Evolutionary conservation across 1,140 invertebrate species (phyloP), one percentile per base, ranked within the genome.

Genomic region (Penaeus indicus): DNA sequence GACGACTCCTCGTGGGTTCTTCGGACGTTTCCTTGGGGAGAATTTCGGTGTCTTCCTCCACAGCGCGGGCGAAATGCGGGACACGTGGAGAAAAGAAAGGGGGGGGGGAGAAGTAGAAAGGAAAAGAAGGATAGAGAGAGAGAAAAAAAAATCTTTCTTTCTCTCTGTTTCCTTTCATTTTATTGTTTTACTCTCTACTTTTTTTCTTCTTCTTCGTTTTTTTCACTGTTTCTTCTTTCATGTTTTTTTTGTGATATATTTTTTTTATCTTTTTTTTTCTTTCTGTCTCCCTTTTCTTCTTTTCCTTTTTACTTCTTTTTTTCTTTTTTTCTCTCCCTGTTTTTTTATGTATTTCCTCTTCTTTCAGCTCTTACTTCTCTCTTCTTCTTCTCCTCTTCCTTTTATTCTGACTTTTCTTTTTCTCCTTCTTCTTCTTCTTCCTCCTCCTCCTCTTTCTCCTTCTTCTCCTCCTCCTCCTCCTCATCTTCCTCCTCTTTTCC

Each of bases 291-390:
- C 63, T 64, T n/a, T 64, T 64, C 63, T 64, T 64, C 63, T 64
- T 64, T 64, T 64, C n/a, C 63, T 64, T 64, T 64, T 64, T n/a
- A 18, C n/a, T n/a, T 64, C n/a, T n/a, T 64, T 64, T 64, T 64
- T 64, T n/a, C n/a, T 64, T n/a, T 64, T 64, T n/a, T 64, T 64
- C 16, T 16, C n/a, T 64, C n/a, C n/a, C 63, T 64, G n/a, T 18
- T 64, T 64, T 18, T 64, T 64, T n/a, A 18, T 64, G n/a, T 64
- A n/a, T n/a, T n/a, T n/a, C n/a, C n/a, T n/a, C n/a, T n/a, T n/a
- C n/a, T n/a, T n/a, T n/a, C n/a, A n/a, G n/a, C n/a, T n/a, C n/a
- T n/a, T n/a, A n/a, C n/a, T n/a, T n/a, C n/a, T n/a, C n/a, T n/a
- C n/a, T n/a, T n/a, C n/a, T n/a, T n/a, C n/a, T n/a, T n/a, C n/a